A percentile compares a stretch with the other conserved stretches of the same genome.
These are phyloP conservation scores for Aurelia sp. DNA, from an alignment of 30 jellyfish, hydroid and myxozoan species.

Conservation along the genomic window DNA sequence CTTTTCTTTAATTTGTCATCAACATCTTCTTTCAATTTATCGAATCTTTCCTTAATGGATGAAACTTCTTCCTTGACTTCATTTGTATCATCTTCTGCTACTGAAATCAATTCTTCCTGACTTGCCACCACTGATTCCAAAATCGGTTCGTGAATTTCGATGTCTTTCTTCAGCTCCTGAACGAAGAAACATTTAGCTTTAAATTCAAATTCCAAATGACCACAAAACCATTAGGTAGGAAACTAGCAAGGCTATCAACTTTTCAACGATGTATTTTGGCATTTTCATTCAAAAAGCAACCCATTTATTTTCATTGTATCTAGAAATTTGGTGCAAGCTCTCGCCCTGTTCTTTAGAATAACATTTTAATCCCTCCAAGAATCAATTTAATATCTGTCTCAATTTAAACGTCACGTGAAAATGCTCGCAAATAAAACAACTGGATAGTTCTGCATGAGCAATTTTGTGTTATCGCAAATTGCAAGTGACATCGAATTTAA, in stretches of 20 bases:
- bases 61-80: conserved; percentile 57
- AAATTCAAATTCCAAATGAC: background rate
- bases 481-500: too few relatives aligned
- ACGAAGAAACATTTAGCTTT: background rate
- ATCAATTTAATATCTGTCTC: too few relatives aligned
- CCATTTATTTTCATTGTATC: too few relatives aligned
- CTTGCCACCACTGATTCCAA: conserved; percentile 35
- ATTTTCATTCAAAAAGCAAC: too few relatives aligned
- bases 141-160: conserved; percentile 59
- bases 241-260: background rate
- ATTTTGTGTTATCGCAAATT: too few relatives aligned
- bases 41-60: conserved; percentile 59
- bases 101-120: conserved; percentile 41
- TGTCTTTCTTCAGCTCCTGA: conserved; percentile 57
- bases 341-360: too few relatives aligned
- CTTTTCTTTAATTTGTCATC: conserved; percentile 36
- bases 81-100: conserved; percentile 69
- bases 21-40: conserved; percentile 45
- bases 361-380: too few relatives aligned
- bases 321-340: too few relatives aligned
- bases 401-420: too few relatives aligned
- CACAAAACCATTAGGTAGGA: background rate
- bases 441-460: too few relatives aligned
- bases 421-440: too few relatives aligned
- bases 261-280: too few relatives aligned